Evolutionary conservation across 2,888 invertebrate species (phyloP), one percentile per base, ranked within the genome.

Genomic region (Macropis europaea): DNA sequence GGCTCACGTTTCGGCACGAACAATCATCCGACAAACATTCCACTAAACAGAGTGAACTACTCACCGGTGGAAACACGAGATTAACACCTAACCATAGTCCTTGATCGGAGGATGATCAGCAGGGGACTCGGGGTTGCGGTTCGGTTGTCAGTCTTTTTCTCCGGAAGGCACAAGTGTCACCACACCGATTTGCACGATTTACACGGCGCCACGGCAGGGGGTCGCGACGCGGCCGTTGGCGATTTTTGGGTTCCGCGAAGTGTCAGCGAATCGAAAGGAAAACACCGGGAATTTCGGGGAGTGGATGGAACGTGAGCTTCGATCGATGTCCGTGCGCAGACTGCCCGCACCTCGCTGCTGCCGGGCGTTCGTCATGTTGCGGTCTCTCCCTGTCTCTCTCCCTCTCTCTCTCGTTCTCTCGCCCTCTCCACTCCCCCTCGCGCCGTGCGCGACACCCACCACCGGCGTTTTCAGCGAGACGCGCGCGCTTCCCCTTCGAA

Each of bases 291-390:
- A 53, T 63, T 70, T 69, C 71, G 75, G 74, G 74, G 77, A 75
- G 75, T 69, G 78, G 70, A 71, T 73, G 72, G 63, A 78, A 79
- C 81, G 82, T 86, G 81, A 77, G 76, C 76, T 83, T 83, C 84
- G 86, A 87, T 87, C 87, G 84, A 87, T 87, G 86, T 84, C 84
- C 82, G 83, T 83, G 87, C 87, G 85, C 86, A 86, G 87, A 87
- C 86, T 86, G 83, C 70, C 80, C 79, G 76, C 81, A 76, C 81
- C 74, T 76, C 74, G 75, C 66, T 69, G 61, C 69, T 79, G 74
- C 77, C 76, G 72, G 77, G 78, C 77, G 77, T 79, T 77, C 79
- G 80, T 81, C 81, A 76, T 81, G 76, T 74, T 66, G 74, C 77
- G 70, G 67, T 60, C 74, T 50, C 76, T 48, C 69, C 57, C 71